Evolutionary conservation across 1,140 invertebrate species (phyloP), one percentile per base, ranked within the genome.

Genomic region (Bombus superbus): DNA sequence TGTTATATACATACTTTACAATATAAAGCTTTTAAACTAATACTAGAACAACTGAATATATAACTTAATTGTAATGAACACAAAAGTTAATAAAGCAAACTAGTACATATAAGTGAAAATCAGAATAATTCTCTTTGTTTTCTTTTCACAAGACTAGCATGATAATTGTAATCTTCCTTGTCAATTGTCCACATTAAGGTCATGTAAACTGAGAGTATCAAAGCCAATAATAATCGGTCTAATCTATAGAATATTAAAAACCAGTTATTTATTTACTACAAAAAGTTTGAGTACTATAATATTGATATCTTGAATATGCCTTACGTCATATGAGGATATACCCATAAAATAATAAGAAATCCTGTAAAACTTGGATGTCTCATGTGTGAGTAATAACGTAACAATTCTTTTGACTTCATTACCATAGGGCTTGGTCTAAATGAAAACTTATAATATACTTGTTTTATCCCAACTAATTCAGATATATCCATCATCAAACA

Each of bases 401-500:
- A 89, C 38, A 96, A 89, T 79, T 95, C 94, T 62, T 79, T 81
- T 1, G 96, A 96, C 91, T 96, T 96, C 44, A 92, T 91, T 44
- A 64, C 57, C 87, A 95, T 93, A 15, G 95, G 95, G 47, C 93
- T 91, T 40, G 95, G 95, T 81, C 94, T 92, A 47, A 90, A 91
- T 71, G 94, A 93, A 53, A 96, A 83, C 88, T 93, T 95, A 81
- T 96, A 96, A 92, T 95, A 96, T 92, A 96, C 94, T 89, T 97
- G 96, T 88, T 97, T 97, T 5, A 97, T 88, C 15, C 96, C 96
- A 40, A 95, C 83, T 3, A 97, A 90, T 89, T 97, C 96, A 22
- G 95, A 94, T 18, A 97, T 94, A 92, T 97, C 96, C 95, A 96
- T 96, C 91, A 96, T 96, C 32, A 97, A 91, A 85, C 95, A 96